Evolutionary conservation across 2,113 vertebrate genomes (phyloP).

Genomic region (Campylomormyrus numenius): DNA sequence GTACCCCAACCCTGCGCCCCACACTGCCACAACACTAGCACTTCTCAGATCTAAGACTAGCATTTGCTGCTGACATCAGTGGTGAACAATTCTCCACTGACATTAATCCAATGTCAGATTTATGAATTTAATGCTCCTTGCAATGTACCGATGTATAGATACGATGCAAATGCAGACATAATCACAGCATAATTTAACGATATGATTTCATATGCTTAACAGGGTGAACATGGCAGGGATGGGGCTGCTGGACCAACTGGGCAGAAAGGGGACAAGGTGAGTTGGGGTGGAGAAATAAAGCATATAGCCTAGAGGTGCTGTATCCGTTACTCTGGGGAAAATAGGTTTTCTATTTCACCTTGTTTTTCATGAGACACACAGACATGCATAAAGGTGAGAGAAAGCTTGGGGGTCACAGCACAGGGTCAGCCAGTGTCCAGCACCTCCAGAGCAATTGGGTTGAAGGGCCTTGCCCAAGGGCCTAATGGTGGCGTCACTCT

Average conservation of each 20-base stretch:
- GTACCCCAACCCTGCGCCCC: not conserved
- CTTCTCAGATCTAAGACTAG: not conserved
- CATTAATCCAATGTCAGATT: not conserved
- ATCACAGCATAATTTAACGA: not conserved
- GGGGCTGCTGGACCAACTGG: constrained; percentile 58
- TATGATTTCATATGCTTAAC: not conserved
- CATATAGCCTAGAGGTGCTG: not conserved
- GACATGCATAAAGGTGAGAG: not conserved
- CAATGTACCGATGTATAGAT: not conserved
- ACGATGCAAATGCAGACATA: not conserved
- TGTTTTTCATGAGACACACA: not conserved
- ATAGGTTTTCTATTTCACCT: not conserved
- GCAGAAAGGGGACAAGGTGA: constrained; percentile 66
- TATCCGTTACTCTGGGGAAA: not conserved
- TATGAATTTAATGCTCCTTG: not conserved
- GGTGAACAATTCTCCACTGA: not conserved
- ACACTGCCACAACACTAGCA: not conserved
- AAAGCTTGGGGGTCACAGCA: not conserved
- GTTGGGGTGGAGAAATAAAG: not conserved
- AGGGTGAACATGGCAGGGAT: constrained; percentile 61
- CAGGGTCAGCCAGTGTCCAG: not conserved
- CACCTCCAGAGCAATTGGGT: not conserved
- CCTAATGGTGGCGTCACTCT: not conserved
- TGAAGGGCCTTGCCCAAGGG: not conserved
- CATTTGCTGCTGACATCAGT: not conserved